Evolutionary conservation across 2,888 invertebrate species (phyloP).

Genomic region (Hyles lineata): DNA sequence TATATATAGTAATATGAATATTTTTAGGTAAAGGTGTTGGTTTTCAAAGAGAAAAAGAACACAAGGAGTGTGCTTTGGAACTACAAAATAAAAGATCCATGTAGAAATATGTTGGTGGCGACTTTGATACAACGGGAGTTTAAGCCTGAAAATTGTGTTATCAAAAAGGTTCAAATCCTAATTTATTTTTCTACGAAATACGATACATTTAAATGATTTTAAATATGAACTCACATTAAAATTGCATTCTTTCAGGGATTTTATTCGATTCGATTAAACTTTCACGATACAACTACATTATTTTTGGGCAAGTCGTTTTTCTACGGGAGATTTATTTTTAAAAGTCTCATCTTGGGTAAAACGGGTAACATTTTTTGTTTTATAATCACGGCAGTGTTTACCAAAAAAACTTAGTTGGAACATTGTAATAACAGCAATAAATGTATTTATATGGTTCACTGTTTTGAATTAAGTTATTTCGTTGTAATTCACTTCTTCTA

Average conservation of each 20-base stretch:
- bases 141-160: conserved; percentile 36
- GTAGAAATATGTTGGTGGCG: conserved; percentile 39
- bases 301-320: conserved; percentile 44
- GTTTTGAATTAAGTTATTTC: neutral
- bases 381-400: conserved; percentile 26
- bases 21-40: conserved; percentile 39
- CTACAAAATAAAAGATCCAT: conserved; percentile 41
- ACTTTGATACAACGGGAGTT: conserved; percentile 35
- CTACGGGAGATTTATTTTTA: conserved; percentile 37
- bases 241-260: conserved; percentile 3
- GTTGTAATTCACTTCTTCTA: too few relatives aligned
- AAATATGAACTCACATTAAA: neutral
- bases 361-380: conserved; percentile 27
- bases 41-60: conserved; percentile 36
- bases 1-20: too few relatives aligned
- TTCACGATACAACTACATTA: neutral
- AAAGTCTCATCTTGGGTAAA: too few relatives aligned
- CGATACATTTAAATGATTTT: neutral
- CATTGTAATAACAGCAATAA: neutral
- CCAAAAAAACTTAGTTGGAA: conserved; percentile 33
- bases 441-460: neutral
- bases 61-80: conserved; percentile 40
- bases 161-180: conserved; percentile 34
- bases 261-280: neutral
- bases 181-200: neutral